A percentile compares a stretch with the other conserved stretches of the same genome.
These are phyloP conservation scores for Myxocyprinus asiaticus DNA, from an alignment of 2,113 vertebrate genomes.

Conservation along the genomic window DNA sequence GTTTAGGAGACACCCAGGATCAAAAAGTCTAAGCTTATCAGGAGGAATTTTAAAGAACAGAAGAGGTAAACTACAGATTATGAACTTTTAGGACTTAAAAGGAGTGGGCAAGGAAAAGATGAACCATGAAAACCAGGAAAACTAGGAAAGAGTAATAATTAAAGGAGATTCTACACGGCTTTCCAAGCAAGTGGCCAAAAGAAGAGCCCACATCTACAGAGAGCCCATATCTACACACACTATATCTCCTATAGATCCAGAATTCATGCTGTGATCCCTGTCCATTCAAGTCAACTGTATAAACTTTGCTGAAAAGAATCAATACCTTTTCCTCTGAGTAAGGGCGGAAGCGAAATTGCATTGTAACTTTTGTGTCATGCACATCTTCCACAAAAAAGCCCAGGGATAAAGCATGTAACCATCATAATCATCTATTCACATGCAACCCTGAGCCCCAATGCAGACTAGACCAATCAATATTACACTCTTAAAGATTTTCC, in stretches of 20 bases:
- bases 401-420: slow-evolving; percentile 46
- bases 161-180: too few species aligned
- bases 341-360: not conserved
- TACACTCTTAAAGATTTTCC: too few species aligned
- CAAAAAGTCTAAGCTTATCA: slow-evolving; percentile 18
- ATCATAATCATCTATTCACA: slow-evolving; percentile 54
- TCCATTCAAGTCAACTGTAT: too few species aligned
- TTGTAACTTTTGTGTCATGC: not conserved
- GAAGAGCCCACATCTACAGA: too few species aligned
- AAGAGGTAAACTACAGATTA: slow-evolving; percentile 58
- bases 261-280: too few species aligned
- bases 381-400: not conserved
- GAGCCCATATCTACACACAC: too few species aligned
- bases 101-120: not conserved
- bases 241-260: too few species aligned
- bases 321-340: not conserved
- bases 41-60: not conserved
- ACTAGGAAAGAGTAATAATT: not conserved
- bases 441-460: slow-evolving; percentile 69
- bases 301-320: too few species aligned
- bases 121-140: not conserved
- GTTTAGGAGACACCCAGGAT: slow-evolving; percentile 9
- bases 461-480: slow-evolving; percentile 71
- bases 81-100: slow-evolving; percentile 68
- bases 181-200: too few species aligned